Conservation (phyloP, 2,797 vertebrate genomes). For the Sarcophilus harrisii region DNA sequence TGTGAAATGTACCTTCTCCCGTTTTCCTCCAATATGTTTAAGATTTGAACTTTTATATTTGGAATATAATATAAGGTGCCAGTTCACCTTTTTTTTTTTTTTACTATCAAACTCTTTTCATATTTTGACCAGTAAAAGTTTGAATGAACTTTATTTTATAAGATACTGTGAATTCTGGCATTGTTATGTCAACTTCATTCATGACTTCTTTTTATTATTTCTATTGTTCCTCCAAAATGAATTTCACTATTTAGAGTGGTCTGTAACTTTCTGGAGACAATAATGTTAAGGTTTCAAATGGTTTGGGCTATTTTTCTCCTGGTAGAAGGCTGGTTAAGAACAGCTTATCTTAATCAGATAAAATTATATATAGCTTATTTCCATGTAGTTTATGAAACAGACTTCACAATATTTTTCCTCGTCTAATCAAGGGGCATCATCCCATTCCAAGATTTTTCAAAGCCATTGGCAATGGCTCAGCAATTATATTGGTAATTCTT, state of each 20-base stretch:
- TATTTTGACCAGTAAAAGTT: neutral
- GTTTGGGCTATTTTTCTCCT: neutral
- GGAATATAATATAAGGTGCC: neutral
- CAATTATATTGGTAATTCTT: neutral
- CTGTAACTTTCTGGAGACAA: neutral
- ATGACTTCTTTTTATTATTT: neutral
- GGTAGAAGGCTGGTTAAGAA: neutral
- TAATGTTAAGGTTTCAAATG: neutral
- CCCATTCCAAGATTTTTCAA: neutral
- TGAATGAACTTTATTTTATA: neutral
- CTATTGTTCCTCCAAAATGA: neutral
- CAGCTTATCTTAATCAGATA: no score
- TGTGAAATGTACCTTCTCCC: neutral
- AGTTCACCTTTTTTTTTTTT: rapidly evolving
- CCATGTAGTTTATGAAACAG: no score
- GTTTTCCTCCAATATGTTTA: neutral
- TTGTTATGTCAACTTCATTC: neutral
- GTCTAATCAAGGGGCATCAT: neutral
- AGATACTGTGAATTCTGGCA: neutral
- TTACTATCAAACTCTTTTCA: neutral
- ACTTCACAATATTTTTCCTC: no score
- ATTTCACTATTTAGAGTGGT: neutral
- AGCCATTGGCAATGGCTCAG: neutral
- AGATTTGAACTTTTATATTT: neutral
- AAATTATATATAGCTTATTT: no score